phyloP scores from a whole-genome alignment of 2,113 vertebrate genomes.

The Pycnonotus jocosus region DNA sequence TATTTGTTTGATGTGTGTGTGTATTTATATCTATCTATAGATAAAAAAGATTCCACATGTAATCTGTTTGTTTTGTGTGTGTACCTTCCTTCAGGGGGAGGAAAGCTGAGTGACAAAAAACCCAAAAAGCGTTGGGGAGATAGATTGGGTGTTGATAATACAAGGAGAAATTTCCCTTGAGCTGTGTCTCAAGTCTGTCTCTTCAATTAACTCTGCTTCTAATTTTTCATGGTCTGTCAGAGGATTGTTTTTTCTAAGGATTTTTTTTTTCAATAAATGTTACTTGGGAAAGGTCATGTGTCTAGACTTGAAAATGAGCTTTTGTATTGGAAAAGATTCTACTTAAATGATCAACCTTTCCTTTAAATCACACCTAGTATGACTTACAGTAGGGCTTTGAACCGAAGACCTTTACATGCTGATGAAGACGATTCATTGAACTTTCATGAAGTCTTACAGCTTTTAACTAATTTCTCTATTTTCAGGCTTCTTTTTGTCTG shows the following conservation, averaged over 20 bases:
- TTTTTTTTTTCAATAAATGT: not conserved
- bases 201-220: not conserved
- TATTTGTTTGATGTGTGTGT: not conserved
- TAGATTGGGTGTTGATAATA: not conserved
- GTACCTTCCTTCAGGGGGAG: not conserved
- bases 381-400: not conserved
- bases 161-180: not conserved
- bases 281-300: not conserved
- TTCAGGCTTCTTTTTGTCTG: not conserved
- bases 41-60: accelerated
- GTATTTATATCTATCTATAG: not conserved
- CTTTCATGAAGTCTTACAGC: not conserved
- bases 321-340: not conserved
- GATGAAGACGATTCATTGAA: not conserved
- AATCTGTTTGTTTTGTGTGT: not conserved
- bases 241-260: not conserved
- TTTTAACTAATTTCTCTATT: not conserved
- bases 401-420: not conserved
- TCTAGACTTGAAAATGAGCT: not conserved
- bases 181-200: not conserved
- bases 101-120: not conserved
- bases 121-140: not conserved
- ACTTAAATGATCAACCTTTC: not conserved
- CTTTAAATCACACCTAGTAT: not conserved
- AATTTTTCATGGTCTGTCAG: not conserved